A percentile compares a stretch with the other conserved stretches of the same genome.
These are phyloP conservation scores for Neopipo cinnamomea DNA, from an alignment of 2,113 vertebrate species.

Conservation along the genomic window DNA sequence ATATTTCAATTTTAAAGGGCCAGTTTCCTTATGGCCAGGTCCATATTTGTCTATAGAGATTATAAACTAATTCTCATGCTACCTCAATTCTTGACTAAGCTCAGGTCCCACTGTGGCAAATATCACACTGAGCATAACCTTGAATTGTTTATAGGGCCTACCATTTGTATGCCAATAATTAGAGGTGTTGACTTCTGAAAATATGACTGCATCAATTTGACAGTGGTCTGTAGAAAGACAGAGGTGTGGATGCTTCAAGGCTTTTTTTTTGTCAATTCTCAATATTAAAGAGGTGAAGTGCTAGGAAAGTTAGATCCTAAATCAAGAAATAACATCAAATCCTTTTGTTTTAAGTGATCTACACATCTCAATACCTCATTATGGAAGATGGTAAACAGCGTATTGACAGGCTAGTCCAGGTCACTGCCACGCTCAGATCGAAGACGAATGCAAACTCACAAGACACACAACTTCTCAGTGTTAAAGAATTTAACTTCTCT, in stretches of 20 bases:
- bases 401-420: not conserved
- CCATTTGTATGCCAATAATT: not conserved
- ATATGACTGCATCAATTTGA: not conserved
- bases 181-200: not conserved
- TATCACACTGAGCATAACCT: not conserved
- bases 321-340: not conserved
- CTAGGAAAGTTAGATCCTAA: not conserved
- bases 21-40: not conserved
- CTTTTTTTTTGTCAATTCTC: not conserved
- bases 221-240: not conserved
- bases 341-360: not conserved
- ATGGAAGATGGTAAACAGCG: not conserved
- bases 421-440: fast-evolving
- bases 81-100: not conserved
- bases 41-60: not conserved
- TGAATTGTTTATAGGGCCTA: not conserved
- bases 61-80: not conserved
- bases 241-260: not conserved
- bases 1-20: not conserved
- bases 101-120: not conserved
- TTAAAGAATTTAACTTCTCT: not conserved
- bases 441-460: not conserved
- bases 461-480: not conserved
- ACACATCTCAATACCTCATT: not conserved
- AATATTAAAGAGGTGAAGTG: not conserved